Base-by-base conservation (phyloP, 2,888 invertebrate species). In the Acanthosepion lycidas region DNA sequence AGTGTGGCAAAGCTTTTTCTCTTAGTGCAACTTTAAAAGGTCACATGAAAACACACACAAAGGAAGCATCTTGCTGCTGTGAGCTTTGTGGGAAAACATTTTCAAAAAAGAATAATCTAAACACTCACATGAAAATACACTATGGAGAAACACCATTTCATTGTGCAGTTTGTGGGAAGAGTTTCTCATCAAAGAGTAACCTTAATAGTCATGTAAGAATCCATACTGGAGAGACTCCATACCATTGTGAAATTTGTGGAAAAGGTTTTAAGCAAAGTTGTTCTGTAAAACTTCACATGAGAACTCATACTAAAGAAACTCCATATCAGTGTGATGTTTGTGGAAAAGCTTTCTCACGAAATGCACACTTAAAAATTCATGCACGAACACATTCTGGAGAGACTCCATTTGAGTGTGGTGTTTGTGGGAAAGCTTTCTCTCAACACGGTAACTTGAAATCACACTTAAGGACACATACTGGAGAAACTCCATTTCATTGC, bases 321-420 rank as follows among this genome's bases (percentile, higher is more conserved):
- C 92, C 92, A 28, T 92, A 92, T 42, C 48, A 92, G n/a, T 92
- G 92, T 92, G 92, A 92, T 51, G 92, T 92, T 92, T 92, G 92
- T 48, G 48, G 92, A 26, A 92, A 92, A 92, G 28, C 92, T 92
- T 92, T 92, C 51, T 92, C 92, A 48, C 51, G 48, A 49, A 51
- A 51, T 28, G 28, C 48, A 6, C 51, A 92, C 48, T 51, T 92
- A 20, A 92, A 49, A 51, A 51, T 28, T 12, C 92, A 92, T 92
- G 51, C 51, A 4, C 48, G 92, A 0, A 92, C 92, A 51, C 92
- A 92, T 51, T 51, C 92, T 12, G 92, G 92, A 26, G 92, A 92
- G 51, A 92, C 48, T 28, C 92, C 92, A 26, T 92, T 42, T 48
- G 51, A 92, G 18, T 92, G 92, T 42, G 92, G 51, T 12, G 92